Evolutionary conservation across 1,140 invertebrate genomes (phyloP), one percentile per base, ranked within the genome.

Genomic region (Ptiloglossa arizonensis): DNA sequence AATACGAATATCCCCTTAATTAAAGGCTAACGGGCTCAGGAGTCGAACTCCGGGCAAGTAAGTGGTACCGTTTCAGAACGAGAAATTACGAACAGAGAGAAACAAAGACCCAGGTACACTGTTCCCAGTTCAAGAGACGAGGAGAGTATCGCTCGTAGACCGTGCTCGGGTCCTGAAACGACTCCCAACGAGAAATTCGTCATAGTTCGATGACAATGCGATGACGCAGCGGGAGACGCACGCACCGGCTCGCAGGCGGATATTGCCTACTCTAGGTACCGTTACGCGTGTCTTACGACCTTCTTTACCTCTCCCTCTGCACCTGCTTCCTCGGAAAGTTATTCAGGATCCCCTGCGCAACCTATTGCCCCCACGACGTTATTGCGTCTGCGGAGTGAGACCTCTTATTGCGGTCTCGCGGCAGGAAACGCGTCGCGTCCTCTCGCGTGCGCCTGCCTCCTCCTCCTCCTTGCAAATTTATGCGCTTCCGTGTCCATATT

Each of bases 251-350:
- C 90, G 89, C 90, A 90, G 86, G 89, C 89, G 90, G 87, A 91
- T 91, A 90, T 91, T 91, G 87, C 87, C 88, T 89, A 90, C 89
- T 90, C 89, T 88, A 87, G 79, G 88, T 90, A 90, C 90, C 90
- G 90, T 91, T 91, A 90, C 63, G 24, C 71, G 22, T 59, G 70
- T 85, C 79, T 83, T 71, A 48, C 52, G 67, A 54, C 52, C 64
- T 72, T 52, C 70, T 82, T 80, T 63, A 50, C 41, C 46, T 38
- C 24, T 64, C 48, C 77, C 67, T 27, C 48, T 29, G 15, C 81
- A 56, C 62, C 75, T 80, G 62, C 66, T 63, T 32, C 46, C 46
- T 29, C 69, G 35, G 74, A 56, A 72, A 72, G 69, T 83, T 83
- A 81, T 72, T 79, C 78, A 68, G 64, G 71, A 82, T n/a, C 52